Evolutionary conservation across 2,888 invertebrate genomes (phyloP).

Genomic region (Galeruca laticollis): DNA sequence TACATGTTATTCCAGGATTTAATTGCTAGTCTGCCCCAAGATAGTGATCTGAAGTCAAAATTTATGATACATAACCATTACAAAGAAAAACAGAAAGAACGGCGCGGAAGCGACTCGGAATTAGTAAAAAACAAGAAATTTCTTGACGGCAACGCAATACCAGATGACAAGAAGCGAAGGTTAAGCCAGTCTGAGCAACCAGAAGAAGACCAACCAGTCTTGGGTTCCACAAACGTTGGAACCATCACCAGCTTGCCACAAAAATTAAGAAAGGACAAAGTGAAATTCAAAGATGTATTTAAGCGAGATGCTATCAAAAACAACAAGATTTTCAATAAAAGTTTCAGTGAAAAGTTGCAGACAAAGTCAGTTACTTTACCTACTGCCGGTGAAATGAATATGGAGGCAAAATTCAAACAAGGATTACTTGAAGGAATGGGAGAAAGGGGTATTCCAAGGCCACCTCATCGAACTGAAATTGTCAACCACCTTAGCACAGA

Average conservation of each 20-base stretch:
- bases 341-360: conserved; percentile 68
- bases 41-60: conserved; percentile 54
- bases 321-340: conserved; percentile 69
- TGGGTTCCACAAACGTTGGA: conserved; percentile 79
- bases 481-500: conserved; percentile 48
- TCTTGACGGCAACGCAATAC: conserved; percentile 73
- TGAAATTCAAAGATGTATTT: conserved; percentile 63
- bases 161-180: conserved; percentile 76
- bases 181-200: conserved; percentile 69
- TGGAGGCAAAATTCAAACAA: conserved; percentile 73
- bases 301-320: conserved; percentile 67
- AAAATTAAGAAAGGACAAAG: conserved; percentile 62
- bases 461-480: conserved; percentile 61
- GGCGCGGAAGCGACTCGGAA: conserved; percentile 70
- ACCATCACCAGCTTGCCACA: conserved; percentile 70
- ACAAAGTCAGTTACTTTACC: conserved; percentile 60
- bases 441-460: conserved; percentile 59
- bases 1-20: conserved; percentile 47
- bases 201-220: conserved; percentile 59
- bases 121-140: conserved; percentile 60
- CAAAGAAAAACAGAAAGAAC: conserved; percentile 66
- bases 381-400: conserved; percentile 65
- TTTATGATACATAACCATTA: conserved; percentile 59
- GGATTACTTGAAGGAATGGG: conserved; percentile 68
- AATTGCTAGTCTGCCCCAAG: conserved; percentile 49